Conservation (phyloP, 2,113 vertebrate genomes). For the Turnix velox region DNA sequence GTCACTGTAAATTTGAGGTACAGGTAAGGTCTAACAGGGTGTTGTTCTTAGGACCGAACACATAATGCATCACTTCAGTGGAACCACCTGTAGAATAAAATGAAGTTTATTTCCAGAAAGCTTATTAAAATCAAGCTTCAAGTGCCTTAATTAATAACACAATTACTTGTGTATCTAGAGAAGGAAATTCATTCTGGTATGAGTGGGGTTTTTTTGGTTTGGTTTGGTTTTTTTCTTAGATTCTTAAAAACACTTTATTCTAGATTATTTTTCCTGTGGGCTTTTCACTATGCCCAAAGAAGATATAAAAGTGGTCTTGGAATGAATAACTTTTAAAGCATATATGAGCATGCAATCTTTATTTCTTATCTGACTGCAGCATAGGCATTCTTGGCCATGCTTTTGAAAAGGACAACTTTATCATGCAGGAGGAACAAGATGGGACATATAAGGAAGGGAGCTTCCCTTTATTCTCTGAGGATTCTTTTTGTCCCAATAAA, state of each 20-base stretch:
- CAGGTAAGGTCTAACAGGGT: not conserved
- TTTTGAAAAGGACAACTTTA: not conserved
- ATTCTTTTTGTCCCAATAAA: not conserved
- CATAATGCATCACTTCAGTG: not conserved
- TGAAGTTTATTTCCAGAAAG: not conserved
- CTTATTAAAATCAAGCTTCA: not conserved
- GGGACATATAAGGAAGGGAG: not conserved
- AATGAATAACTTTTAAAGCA: not conserved
- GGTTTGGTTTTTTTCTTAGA: not conserved
- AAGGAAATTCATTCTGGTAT: not conserved
- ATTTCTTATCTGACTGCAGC: not conserved
- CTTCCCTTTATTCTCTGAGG: not conserved
- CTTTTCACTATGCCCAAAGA: not conserved
- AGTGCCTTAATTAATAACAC: not conserved
- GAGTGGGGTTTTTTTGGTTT: fast-evolving
- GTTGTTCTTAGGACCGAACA: not conserved
- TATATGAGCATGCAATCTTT: not conserved
- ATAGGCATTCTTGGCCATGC: not conserved
- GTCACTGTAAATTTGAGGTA: not conserved
- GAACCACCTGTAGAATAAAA: not conserved
- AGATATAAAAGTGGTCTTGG: not conserved
- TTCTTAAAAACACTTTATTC: not conserved
- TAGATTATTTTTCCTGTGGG: not conserved
- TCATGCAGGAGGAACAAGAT: not conserved
- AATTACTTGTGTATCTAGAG: not conserved